Evolutionary conservation across 1,140 invertebrate genomes (phyloP), one percentile per base, ranked within the genome.

Genomic region (Caenorhabditis remanei): DNA sequence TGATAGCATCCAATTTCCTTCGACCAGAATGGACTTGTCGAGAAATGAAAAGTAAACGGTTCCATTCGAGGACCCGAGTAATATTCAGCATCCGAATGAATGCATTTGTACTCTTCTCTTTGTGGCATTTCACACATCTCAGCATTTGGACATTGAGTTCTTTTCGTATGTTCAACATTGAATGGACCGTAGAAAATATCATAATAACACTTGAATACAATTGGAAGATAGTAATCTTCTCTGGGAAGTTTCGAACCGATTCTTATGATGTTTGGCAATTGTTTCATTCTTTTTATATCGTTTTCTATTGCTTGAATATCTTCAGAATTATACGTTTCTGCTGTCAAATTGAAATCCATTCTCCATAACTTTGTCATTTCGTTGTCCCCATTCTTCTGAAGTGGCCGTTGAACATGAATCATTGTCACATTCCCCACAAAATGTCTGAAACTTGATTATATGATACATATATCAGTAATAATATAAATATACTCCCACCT

Each of bases 1-100:
- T 58, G 56, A 58, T 58, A 58, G n/a, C 56, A 58, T 58, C 56
- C 56, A 19, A 19, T n/a, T 7, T 58, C 14, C 8, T 58, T 58
- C n/a, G 56, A 58, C 56, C 56, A 58, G 32, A 63, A 11, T 32
- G 21, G 7, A 63, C 32, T 9, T 32, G 11, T 32, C 8, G 21
- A 63, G 61, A 63, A 63, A 14, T 63, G 61, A 63, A 32, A 63
- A 7, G 61, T 63, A 19, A 32, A 63, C 32, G 61, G 61, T 14
- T 63, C 19, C 21, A 63, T 24, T 9, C 11, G 24, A 4, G 61
- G 61, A 32, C 61, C 32, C 7, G 61, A 63, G 32, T 32, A 24
- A 19, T 63, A 63, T 32, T 63, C 8, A 11, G 61, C 61, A 14
- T 63, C 61, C 4, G 61, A 32, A 24, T 63, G 61, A 32, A 63